Evolutionary conservation across 2,888 invertebrate genomes (phyloP).

Genomic region (Apodemia duryi): DNA sequence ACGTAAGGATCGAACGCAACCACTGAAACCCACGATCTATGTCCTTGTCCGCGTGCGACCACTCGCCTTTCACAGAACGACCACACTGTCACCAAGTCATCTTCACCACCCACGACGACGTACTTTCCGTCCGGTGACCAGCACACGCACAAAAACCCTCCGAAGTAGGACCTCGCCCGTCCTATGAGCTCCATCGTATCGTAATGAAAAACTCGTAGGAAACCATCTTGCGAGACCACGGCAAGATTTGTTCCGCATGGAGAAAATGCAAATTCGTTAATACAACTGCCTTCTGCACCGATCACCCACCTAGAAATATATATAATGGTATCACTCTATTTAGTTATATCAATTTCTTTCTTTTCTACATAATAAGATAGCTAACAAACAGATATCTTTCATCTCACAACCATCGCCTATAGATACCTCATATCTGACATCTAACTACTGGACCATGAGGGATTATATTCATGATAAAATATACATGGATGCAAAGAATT

Average conservation of each 20-base stretch:
- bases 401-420: no score
- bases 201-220: slow-evolving; percentile 96
- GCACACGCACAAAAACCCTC: slow-evolving; percentile 97
- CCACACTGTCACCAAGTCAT: slow-evolving; percentile 98
- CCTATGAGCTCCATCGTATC: slow-evolving; percentile 98
- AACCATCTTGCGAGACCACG: slow-evolving; percentile 96
- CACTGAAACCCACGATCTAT: slow-evolving; percentile 98
- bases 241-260: slow-evolving; percentile 96
- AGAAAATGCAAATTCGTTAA: slow-evolving; percentile 98
- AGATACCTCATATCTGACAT: no score
- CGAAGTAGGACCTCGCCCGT: slow-evolving; percentile 97
- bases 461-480: no score
- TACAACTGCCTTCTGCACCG: slow-evolving; percentile 88
- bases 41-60: slow-evolving; percentile 98
- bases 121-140: slow-evolving; percentile 99
- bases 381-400: no score
- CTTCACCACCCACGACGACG: slow-evolving; percentile 98
- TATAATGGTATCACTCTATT: no score
- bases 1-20: slow-evolving; percentile 96
- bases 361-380: no score
- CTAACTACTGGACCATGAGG: no score
- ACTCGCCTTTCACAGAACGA: slow-evolving; percentile 94
- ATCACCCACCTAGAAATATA: slow-evolving; percentile 84
- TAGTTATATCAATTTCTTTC: no score
- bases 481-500: no score